Base-by-base conservation (phyloP, 2,797 vertebrate genomes). In the Coranthus polyacanthus region DNA sequence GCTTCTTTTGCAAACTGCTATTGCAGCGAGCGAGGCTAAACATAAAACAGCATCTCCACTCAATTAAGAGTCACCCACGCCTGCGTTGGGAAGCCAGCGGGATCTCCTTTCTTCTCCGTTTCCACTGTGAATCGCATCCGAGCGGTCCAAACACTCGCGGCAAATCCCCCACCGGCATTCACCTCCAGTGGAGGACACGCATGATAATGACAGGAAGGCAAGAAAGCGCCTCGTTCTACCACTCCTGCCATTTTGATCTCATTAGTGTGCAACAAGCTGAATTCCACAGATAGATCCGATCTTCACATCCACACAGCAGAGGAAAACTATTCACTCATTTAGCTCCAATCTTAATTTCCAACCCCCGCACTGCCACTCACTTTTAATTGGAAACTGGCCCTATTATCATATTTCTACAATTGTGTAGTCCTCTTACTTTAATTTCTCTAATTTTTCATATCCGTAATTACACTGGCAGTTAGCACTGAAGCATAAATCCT, bases 51-150 rank as follows among this genome's bases (percentile, higher is more conserved):
- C 69, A 73, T 81, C 81, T 85, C 68, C 62, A 62, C 76, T 88
- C 82, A 88, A 88, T 88, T 83, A 87, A 67, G 66, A 82, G 66
- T 80, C 76, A 78, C 62, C 75, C 84, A 81, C 41, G 39, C 69
- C 69, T 43, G 53, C 44, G 62, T 42, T 59, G 18, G 75, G 78
- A 78, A 65, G 62, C 63, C 59, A 69, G 71, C 63, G 67, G 75
- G 53, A 74, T 66, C 57, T 72, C 56, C 63, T 75, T 77, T 83
- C 50, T 77, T 67, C 53, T 62, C 50, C 6, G 44, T 68, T 72
- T 59, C 52, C 55, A 39, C 51, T 54, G 41, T 51, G 58, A 85
- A 72, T 81, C 17, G 5, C 51, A 82, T 76, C 79, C 47, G 69
- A 78, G 47, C 42, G 6, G 36, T 50, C 64, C 76, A 73, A 77